Percentiles rank a stretch among this genome's conserved stretches.
These are phyloP conservation scores for Perodicticus potto DNA, from an alignment of 2,797 vertebrate species.

Conservation along the genomic window DNA sequence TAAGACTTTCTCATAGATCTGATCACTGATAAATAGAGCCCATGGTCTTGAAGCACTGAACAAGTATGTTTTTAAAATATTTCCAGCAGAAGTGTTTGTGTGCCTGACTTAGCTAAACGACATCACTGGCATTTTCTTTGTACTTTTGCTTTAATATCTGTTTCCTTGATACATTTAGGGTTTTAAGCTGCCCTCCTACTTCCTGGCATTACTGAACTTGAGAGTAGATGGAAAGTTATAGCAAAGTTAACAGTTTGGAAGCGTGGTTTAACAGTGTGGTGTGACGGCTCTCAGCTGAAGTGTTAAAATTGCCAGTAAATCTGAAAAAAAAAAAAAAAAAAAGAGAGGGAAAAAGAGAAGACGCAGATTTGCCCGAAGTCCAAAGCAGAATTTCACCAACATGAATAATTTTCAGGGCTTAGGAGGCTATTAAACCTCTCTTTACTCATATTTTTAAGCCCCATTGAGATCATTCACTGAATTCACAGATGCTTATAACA, in stretches of 20 bases:
- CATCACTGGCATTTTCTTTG: background rate
- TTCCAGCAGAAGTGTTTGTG: background rate
- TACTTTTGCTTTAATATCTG: background rate
- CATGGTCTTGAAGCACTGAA: background rate
- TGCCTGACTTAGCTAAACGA: background rate
- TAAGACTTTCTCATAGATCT: background rate
- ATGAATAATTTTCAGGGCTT: conserved; percentile 61
- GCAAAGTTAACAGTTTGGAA: conserved; percentile 66
- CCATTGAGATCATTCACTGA: conserved; percentile 46
- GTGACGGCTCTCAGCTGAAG: conserved; percentile 22
- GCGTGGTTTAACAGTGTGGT: conserved; percentile 55
- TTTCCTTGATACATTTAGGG: background rate
- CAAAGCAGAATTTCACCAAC: conserved; percentile 66
- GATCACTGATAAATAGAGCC: background rate
- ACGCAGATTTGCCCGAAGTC: conserved; percentile 38
- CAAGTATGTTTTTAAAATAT: background rate
- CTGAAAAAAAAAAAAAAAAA: background rate
- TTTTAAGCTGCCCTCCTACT: background rate
- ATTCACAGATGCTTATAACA: conserved; percentile 67
- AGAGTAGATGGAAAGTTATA: conserved; percentile 24
- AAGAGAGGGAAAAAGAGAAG: conserved; percentile 44
- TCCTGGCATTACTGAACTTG: conserved; percentile 33
- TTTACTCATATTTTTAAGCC: conserved; percentile 63
- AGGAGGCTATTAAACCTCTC: conserved; percentile 59
- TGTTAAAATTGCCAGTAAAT: conserved; percentile 67